phyloP scores from a whole-genome alignment of 2,113 vertebrate genomes.

The Neodon shergylaensis region DNA sequence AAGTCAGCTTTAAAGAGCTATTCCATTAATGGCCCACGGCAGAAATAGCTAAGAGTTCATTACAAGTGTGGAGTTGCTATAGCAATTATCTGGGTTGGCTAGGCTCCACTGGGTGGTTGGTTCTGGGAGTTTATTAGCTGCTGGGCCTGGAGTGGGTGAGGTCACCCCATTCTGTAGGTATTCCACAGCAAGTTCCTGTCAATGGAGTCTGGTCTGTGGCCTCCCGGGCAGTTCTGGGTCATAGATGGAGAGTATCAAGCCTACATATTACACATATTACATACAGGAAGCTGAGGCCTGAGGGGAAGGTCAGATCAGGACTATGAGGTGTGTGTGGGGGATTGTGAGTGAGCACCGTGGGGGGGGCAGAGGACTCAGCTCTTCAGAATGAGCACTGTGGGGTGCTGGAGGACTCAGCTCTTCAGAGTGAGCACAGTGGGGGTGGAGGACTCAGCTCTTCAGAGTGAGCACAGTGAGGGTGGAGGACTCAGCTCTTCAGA shows the following conservation, averaged over 20 bases:
- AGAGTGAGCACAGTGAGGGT: no score
- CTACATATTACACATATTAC: background rate
- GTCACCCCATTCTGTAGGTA: background rate
- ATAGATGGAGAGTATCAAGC: background rate
- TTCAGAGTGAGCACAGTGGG: no score
- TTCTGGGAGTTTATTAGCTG: slow-evolving; percentile 70
- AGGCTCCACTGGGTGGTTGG: slow-evolving; percentile 33
- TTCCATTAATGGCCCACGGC: slow-evolving; percentile 72
- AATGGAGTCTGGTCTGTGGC: background rate
- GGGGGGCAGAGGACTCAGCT: no score
- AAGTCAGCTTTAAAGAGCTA: slow-evolving; percentile 74
- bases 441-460: no score
- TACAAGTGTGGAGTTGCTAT: slow-evolving; percentile 77
- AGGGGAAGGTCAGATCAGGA: background rate
- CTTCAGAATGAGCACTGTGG: no score
- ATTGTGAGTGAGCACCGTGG: no score
- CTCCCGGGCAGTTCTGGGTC: background rate
- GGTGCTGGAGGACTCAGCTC: no score
- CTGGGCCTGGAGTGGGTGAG: slow-evolving; percentile 35
- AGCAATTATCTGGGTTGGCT: slow-evolving; percentile 76
- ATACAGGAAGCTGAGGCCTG: background rate
- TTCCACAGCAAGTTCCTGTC: background rate
- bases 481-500: background rate
- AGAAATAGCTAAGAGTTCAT: slow-evolving; percentile 78
- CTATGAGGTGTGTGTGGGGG: background rate